A percentile compares a stretch with the other conserved stretches of the same genome.
phyloP scores from a whole-genome alignment of 2,113 vertebrate genomes.

The Xenopus borealis region DNA sequence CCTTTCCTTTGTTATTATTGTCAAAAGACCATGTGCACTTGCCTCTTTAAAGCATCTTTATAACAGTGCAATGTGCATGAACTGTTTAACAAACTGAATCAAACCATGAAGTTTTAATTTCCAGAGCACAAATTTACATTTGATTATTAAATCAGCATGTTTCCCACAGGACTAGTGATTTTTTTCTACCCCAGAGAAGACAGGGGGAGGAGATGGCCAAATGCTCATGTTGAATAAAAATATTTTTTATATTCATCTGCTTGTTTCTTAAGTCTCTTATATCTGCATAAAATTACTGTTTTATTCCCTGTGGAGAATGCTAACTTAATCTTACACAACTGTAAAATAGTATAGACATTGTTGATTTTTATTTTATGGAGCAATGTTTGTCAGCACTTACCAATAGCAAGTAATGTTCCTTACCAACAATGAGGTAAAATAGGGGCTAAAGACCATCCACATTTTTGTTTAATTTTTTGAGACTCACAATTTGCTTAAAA shows the following conservation, averaged over 20 bases:
- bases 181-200: neutral
- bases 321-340: no score
- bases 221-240: neutral
- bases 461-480: no score
- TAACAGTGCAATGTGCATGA: constrained; percentile 25
- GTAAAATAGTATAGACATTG: no score
- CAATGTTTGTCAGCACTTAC: no score
- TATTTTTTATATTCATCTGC: neutral
- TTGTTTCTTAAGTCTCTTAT: no score
- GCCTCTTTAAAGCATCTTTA: constrained; percentile 23
- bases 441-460: no score
- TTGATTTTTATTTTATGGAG: no score
- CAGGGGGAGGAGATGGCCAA: neutral
- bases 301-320: no score
- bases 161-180: constrained; percentile 4
- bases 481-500: no score
- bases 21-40: constrained; percentile 38
- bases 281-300: no score
- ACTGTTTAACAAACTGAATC: constrained; percentile 38
- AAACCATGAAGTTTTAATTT: constrained; percentile 36
- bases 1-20: constrained; percentile 42
- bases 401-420: no score
- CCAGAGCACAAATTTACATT: constrained; percentile 38
- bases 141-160: constrained; percentile 17
- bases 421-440: no score